Conservation (phyloP, 2,113 vertebrate genomes). For the Sciurus niger region DNA sequence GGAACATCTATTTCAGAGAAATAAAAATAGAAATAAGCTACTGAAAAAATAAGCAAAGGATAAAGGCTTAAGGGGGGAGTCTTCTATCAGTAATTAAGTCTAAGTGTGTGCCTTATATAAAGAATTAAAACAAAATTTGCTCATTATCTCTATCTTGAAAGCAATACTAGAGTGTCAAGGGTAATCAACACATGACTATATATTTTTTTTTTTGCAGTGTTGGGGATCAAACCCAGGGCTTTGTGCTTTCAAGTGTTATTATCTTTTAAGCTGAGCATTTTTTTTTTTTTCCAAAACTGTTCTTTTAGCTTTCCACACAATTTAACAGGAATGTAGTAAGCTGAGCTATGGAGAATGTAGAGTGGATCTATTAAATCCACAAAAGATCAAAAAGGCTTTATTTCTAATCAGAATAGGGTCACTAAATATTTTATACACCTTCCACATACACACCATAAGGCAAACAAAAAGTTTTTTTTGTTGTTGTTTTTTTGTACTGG, state of each 20-base stretch:
- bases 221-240: no score
- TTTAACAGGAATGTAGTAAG: background rate
- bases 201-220: no score
- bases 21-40: slow-evolving; percentile 38
- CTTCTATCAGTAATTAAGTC: background rate
- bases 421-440: background rate
- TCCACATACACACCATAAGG: background rate
- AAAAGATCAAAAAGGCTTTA: background rate
- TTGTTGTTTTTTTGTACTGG: no score
- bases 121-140: background rate
- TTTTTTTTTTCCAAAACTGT: background rate
- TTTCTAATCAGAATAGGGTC: slow-evolving; percentile 42
- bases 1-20: background rate
- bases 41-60: slow-evolving; percentile 18
- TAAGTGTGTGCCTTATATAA: background rate
- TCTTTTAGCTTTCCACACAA: slow-evolving; percentile 22
- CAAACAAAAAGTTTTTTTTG: background rate
- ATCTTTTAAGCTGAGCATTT: slow-evolving; percentile 50
- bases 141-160: slow-evolving; percentile 4
- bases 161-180: background rate
- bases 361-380: background rate
- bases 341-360: background rate
- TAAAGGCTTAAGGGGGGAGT: background rate
- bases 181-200: slow-evolving; percentile 17
- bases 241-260: no score